Evolutionary conservation across 1,140 invertebrate species (phyloP).

Genomic region (Eupristina koningsbergeri): DNA sequence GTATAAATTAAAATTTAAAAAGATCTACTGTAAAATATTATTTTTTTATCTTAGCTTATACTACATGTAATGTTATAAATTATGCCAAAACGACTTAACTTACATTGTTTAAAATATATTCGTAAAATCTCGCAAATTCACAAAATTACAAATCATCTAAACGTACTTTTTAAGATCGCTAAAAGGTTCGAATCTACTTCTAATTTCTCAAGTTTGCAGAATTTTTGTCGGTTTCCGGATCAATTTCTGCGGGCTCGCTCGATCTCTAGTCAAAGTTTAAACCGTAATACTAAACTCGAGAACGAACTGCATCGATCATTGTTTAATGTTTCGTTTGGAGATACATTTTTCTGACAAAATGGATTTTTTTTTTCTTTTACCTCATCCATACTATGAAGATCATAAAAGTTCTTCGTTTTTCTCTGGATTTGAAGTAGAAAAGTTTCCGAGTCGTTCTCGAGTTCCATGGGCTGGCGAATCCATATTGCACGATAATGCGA

Average conservation of each 20-base stretch:
- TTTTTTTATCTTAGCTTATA: no score
- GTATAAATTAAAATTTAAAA: no score
- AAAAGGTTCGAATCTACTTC: slow-evolving; percentile 24
- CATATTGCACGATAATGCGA: slow-evolving; percentile 47
- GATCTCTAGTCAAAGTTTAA: slow-evolving; percentile 42
- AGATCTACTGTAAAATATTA: no score
- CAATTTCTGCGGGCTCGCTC: slow-evolving; percentile 56
- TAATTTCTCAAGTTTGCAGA: slow-evolving; percentile 14
- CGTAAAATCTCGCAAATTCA: not conserved
- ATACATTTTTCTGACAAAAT: slow-evolving; percentile 34
- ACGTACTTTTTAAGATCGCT: not conserved
- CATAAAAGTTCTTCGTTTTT: slow-evolving; percentile 27
- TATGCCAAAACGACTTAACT: not conserved
- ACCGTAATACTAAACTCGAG: slow-evolving; percentile 39
- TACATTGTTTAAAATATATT: not conserved
- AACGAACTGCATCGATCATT: slow-evolving; percentile 45
- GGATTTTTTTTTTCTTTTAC: slow-evolving; percentile 11
- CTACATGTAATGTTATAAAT: no score
- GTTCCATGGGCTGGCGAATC: slow-evolving; percentile 38
- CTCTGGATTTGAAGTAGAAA: slow-evolving; percentile 35
- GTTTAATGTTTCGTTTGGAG: slow-evolving; percentile 16
- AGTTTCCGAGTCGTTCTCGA: slow-evolving; percentile 43
- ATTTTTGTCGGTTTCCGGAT: slow-evolving; percentile 49
- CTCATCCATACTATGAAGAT: slow-evolving; percentile 24
- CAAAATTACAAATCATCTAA: slow-evolving; percentile 10